These are phyloP conservation scores for Incurvaria masculella DNA, from an alignment of 2,888 invertebrate genomes.

Conservation along the genomic window DNA sequence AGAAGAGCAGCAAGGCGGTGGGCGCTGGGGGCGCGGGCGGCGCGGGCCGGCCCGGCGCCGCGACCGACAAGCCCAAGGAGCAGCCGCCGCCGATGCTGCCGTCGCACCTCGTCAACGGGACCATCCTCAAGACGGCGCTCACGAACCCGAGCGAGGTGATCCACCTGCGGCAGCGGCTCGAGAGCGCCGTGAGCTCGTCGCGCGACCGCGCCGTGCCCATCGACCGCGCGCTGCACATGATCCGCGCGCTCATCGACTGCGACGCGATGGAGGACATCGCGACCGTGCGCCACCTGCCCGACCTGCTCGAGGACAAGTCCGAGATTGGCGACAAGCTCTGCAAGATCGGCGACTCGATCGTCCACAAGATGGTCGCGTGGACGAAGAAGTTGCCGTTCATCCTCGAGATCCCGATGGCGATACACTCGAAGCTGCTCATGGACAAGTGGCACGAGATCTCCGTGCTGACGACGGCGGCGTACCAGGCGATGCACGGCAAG, in stretches of 20 bases:
- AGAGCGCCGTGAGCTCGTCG: conserved; percentile 85
- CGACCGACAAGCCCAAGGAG: conserved; percentile 48
- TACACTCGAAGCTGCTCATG: conserved; percentile 92
- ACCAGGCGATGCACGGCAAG: conserved; percentile 85
- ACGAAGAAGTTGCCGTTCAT: conserved; percentile 98
- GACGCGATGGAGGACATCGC: conserved; percentile 97
- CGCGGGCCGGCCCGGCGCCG: conserved; percentile 11
- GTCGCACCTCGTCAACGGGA: conserved; percentile 84
- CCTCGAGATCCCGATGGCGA: conserved; percentile 92
- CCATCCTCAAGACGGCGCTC: conserved; percentile 90
- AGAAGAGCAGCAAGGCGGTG: conserved; percentile 68
- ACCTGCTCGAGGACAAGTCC: conserved; percentile 85
- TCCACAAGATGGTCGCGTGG: conserved; percentile 98
- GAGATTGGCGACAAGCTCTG: conserved; percentile 90
- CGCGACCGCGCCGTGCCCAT: conserved; percentile 78
- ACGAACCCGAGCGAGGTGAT: conserved; percentile 92
- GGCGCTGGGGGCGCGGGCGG: conserved; percentile 47
- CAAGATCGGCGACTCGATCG: conserved; percentile 96
- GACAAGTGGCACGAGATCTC: conserved; percentile 98
- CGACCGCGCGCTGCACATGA: conserved; percentile 84
- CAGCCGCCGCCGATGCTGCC: conserved; percentile 56
- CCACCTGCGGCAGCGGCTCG: conserved; percentile 82
- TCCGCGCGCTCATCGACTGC: conserved; percentile 90
- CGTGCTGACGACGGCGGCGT: conserved; percentile 90
- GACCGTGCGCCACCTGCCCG: conserved; percentile 86